Evolutionary conservation across 2,888 invertebrate genomes (phyloP).

Genomic region (Microdon myrmicae): DNA sequence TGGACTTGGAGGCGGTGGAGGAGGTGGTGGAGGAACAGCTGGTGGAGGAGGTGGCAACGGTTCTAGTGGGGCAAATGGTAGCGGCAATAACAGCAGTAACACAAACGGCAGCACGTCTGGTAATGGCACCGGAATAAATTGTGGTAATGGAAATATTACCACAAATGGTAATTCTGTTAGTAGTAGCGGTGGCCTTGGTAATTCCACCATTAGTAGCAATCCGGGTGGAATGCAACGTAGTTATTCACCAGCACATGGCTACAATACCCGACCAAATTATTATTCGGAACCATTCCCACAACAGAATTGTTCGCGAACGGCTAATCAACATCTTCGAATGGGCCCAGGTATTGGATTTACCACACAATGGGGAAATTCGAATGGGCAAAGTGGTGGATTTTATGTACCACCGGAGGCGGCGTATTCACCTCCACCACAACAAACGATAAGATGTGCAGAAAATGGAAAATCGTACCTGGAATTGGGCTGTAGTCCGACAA

Average conservation of each 20-base stretch:
- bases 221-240: constrained; percentile 45
- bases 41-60: constrained; percentile 6
- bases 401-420: constrained; percentile 55
- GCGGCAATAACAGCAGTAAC: no score
- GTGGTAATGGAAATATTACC: no score
- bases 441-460: constrained; percentile 87
- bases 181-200: background rate
- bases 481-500: constrained; percentile 74
- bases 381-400: constrained; percentile 53
- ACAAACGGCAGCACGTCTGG: background rate
- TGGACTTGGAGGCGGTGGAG: constrained; percentile 13
- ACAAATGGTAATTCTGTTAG: no score
- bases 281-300: constrained; percentile 67
- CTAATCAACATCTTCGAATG: constrained; percentile 67
- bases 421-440: constrained; percentile 71
- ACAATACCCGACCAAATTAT: constrained; percentile 64
- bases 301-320: constrained; percentile 66
- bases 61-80: no score
- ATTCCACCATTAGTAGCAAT: constrained; percentile 16
- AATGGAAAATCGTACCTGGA: constrained; percentile 91
- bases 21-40: background rate
- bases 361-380: constrained; percentile 57
- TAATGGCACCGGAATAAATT: background rate
- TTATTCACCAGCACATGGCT: constrained; percentile 59
- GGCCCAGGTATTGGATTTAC: constrained; percentile 53